Conservation (phyloP, 2,113 vertebrate genomes). For the Phaethornis superciliosus region DNA sequence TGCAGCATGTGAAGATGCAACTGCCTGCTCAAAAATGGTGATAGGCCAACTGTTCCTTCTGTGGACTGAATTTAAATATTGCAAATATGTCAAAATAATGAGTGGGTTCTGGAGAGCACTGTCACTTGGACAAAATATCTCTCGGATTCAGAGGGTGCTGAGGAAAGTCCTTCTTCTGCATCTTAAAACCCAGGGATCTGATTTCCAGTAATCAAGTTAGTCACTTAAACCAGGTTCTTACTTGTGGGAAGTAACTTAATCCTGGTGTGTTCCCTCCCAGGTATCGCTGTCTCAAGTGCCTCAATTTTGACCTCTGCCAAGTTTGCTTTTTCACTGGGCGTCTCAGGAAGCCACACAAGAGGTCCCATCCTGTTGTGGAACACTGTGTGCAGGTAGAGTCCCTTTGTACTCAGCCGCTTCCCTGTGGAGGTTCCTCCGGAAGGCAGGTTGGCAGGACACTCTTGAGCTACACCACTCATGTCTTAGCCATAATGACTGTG, state of each 20-base stretch:
- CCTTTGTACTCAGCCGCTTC: neutral
- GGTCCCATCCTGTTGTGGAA: conserved; percentile 78
- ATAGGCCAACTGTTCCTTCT: neutral
- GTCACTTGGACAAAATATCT: neutral
- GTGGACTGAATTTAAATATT: neutral
- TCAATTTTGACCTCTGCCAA: conserved; percentile 87
- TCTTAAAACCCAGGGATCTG: neutral
- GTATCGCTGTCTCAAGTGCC: conserved; percentile 86
- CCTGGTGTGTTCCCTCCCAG: conserved; percentile 56
- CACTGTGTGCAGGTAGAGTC: conserved; percentile 79
- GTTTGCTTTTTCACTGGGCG: conserved; percentile 80
- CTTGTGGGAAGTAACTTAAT: neutral
- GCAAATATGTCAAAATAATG: neutral
- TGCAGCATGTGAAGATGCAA: neutral
- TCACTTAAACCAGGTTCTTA: neutral
- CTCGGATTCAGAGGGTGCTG: neutral
- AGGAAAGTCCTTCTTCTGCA: neutral
- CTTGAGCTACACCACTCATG: neutral
- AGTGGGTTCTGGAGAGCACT: neutral
- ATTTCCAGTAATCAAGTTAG: neutral
- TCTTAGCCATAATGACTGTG: neutral
- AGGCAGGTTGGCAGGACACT: neutral
- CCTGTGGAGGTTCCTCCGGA: neutral
- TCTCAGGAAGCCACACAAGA: conserved; percentile 78
- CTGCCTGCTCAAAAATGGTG: neutral